A percentile compares a stretch with the other conserved stretches of the same genome.
These are phyloP conservation scores for Aporrectodea caliginosa DNA, from an alignment of 1,140 invertebrate species.

Conservation along the genomic window DNA sequence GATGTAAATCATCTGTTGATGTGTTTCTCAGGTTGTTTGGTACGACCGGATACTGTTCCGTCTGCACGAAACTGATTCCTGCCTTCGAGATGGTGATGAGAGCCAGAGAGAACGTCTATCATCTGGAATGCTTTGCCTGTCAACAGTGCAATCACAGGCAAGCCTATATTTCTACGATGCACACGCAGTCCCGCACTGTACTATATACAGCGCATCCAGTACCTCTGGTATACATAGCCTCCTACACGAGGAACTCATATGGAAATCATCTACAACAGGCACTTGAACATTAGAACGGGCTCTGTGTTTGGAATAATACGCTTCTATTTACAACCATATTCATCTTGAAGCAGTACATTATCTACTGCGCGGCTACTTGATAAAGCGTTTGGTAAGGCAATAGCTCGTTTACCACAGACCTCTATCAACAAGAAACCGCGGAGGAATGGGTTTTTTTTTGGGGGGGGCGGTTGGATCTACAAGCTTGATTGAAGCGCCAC, in stretches of 20 bases:
- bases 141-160: conserved; percentile 85
- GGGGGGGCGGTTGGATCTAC: too few relatives aligned
- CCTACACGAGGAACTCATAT: neutral
- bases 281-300: too few relatives aligned
- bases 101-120: conserved; percentile 90
- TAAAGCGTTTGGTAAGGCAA: too few relatives aligned
- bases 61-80: conserved; percentile 80
- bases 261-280: too few relatives aligned
- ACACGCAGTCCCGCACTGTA: neutral
- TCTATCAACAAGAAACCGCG: too few relatives aligned
- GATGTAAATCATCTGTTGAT: too few relatives aligned
- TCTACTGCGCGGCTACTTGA: too few relatives aligned
- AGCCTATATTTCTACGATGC: neutral
- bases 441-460: too few relatives aligned
- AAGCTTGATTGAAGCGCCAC: too few relatives aligned
- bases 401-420: too few relatives aligned
- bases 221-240: neutral
- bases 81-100: conserved; percentile 97
- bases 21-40: conserved; percentile 82
- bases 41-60: conserved; percentile 84
- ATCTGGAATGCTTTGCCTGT: conserved; percentile 93
- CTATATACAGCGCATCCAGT: neutral
- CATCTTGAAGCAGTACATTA: neutral
- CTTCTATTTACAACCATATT: too few relatives aligned
- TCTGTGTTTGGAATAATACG: too few relatives aligned